Conservation (phyloP, 2,888 invertebrate species). For the Hermaeophaga mercurialis region DNA sequence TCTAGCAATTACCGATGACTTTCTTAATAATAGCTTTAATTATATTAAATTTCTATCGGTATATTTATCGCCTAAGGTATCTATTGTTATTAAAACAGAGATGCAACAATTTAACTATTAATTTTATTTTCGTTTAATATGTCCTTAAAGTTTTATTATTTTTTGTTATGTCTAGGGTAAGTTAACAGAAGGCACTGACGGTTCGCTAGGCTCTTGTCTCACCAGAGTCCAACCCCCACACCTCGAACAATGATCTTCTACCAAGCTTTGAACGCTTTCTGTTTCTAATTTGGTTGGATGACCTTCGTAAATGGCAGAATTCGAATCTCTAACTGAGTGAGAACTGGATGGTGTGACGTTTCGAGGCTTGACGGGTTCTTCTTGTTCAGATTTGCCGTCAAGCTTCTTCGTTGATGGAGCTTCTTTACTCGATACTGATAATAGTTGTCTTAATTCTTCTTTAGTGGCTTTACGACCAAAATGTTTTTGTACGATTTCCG, state of each 20-base stretch:
- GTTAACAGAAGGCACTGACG: not conserved
- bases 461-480: not conserved
- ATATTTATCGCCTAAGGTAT: no score
- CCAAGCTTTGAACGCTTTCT: not conserved
- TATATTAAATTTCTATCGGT: no score
- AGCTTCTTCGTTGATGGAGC: not conserved
- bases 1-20: no score
- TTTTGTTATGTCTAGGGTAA: no score
- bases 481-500: not conserved
- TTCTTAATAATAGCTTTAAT: no score
- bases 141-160: no score
- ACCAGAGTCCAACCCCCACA: slow-evolving; percentile 11
- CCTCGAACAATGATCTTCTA: slow-evolving; percentile 3
- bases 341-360: not conserved
- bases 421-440: not conserved
- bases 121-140: no score
- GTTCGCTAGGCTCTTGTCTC: not conserved
- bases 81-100: no score
- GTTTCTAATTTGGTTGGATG: slow-evolving; percentile 1
- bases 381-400: not conserved
- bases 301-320: slow-evolving; percentile 4
- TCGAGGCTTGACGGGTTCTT: not conserved
- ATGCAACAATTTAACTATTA: no score
- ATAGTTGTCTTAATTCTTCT: not conserved
- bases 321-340: not conserved